These are phyloP conservation scores for Apamea sordens DNA, from an alignment of 2,888 invertebrate species.

Conservation along the genomic window DNA sequence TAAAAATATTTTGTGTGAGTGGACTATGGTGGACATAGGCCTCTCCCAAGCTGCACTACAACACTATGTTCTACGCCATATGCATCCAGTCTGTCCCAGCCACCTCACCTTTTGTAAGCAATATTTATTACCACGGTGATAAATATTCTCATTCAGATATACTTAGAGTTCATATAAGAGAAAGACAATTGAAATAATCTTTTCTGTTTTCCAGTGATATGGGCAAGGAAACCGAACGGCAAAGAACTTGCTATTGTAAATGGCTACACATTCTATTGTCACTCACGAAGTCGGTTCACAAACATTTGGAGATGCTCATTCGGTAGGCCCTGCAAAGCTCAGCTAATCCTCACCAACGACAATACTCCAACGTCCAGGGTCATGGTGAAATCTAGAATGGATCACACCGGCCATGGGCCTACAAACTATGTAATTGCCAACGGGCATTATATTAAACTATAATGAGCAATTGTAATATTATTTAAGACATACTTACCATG, in stretches of 20 bases:
- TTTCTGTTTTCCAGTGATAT: slow-evolving; percentile 44
- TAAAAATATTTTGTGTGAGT: too few relatives aligned
- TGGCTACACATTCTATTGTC: slow-evolving; percentile 63
- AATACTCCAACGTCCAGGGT: not conserved
- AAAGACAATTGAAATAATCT: not conserved
- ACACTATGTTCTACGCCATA: not conserved
- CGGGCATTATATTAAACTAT: slow-evolving; percentile 1
- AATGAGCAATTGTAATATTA: not conserved
- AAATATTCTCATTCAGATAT: not conserved
- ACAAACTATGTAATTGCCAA: slow-evolving; percentile 5
- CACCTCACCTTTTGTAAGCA: not conserved
- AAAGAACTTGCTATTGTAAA: slow-evolving; percentile 65
- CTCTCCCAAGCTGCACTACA: not conserved
- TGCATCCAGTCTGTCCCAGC: not conserved
- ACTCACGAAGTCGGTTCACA: slow-evolving; percentile 45
- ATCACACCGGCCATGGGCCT: slow-evolving; percentile 3
- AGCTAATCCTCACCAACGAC: slow-evolving; percentile 55
- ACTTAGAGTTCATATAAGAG: not conserved
- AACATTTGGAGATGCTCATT: slow-evolving; percentile 70
- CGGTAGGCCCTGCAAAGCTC: slow-evolving; percentile 67
- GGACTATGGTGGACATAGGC: not conserved
- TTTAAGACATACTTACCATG: too few relatives aligned
- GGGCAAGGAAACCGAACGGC: slow-evolving; percentile 56
- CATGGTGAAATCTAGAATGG: slow-evolving; percentile 1
- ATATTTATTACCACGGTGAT: not conserved